These are phyloP conservation scores for Melipona beecheii DNA, from an alignment of 2,888 invertebrate species.

Conservation along the genomic window DNA sequence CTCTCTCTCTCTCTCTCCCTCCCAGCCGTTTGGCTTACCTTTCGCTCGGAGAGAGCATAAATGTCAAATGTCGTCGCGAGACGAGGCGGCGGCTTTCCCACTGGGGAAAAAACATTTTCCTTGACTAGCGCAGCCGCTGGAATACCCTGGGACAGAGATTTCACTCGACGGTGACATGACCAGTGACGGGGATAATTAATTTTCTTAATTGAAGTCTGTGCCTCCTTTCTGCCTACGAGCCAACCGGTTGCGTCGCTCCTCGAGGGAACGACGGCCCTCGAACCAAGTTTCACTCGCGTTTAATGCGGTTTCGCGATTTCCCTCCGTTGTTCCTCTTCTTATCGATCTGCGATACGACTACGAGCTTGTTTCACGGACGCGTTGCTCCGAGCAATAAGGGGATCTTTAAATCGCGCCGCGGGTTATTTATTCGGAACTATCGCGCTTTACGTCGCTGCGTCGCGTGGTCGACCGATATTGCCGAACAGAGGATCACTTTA, in stretches of 20 bases:
- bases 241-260: not conserved
- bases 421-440: not conserved
- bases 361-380: not conserved
- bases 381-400: not conserved
- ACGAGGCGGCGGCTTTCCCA: constrained; percentile 36
- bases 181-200: constrained; percentile 49
- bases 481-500: not conserved
- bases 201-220: constrained; percentile 35
- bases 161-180: constrained; percentile 29
- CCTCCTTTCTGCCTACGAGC: not conserved
- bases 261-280: not conserved
- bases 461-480: not conserved
- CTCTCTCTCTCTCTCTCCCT: too few relatives aligned
- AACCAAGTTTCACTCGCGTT: not conserved
- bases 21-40: constrained; percentile 25
- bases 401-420: not conserved
- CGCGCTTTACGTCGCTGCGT: not conserved
- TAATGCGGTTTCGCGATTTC: not conserved
- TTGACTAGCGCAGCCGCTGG: not conserved
- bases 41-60: constrained; percentile 35
- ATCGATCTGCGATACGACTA: too few relatives aligned
- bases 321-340: not conserved
- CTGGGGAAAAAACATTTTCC: constrained; percentile 43
- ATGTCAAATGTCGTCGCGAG: constrained; percentile 45
- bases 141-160: constrained; percentile 31